Evolutionary conservation across 2,113 vertebrate species (phyloP), one percentile per base, ranked within the genome.

Genomic region (Polyodon spathula): DNA sequence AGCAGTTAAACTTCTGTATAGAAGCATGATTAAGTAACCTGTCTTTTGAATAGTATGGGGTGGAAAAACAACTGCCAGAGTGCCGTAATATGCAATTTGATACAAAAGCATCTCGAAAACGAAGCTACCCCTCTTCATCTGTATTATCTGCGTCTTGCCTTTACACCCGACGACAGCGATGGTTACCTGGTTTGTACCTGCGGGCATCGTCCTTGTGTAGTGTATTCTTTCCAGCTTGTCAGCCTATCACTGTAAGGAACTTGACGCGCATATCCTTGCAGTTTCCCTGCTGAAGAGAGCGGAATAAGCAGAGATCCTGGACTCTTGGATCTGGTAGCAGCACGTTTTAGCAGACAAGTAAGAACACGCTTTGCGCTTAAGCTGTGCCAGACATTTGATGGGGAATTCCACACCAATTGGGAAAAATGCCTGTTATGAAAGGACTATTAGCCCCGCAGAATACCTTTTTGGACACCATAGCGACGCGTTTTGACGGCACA

Each of bases 361-460:
- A 64, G 55, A 59, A 51, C 64, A 69, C 70, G 15, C 72, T 67
- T 61, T 71, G 67, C 75, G 64, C 71, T 63, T 61, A 54, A 46
- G 63, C 65, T 58, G 71, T 62, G 53, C 70, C 67, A 56, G 71
- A 81, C 86, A 85, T 97, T 98, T 97, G 90, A 97, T 97, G 95
- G 93, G 87, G 92, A 92, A 91, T 89, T 82, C 77, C 82, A 87
- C 82, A 87, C 73, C 60, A 43, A 63, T 73, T 83, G 87, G 90
- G 88, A 90, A 98, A 92, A 76, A 97, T 97, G 94, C 95, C 94
- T 84, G 94, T 97, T 72, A 98, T 98, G 95, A 98, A 98, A 66
- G 95, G 95, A 90, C 90, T 98, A 85, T 78, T 98, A 81, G 95
- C 95, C 68, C 94, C 94, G 40, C 95, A 98, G 76, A 98, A 98